These are phyloP conservation scores for Allygus modestus DNA, from an alignment of 2,888 invertebrate genomes.

Conservation along the genomic window DNA sequence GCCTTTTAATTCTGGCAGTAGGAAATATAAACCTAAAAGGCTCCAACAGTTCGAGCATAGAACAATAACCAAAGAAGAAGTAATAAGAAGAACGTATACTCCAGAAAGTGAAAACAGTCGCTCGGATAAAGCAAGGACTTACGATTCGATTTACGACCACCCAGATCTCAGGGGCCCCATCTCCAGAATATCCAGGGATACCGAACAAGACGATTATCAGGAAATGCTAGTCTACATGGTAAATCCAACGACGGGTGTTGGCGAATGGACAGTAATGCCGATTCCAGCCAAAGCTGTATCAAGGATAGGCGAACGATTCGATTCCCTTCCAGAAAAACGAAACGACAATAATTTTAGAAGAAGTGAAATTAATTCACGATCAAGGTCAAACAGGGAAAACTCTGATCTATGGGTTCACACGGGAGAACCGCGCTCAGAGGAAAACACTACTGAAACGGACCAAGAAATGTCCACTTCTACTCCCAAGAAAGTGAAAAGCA, in stretches of 20 bases:
- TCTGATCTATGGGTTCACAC: background rate
- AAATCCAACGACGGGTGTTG: slow-evolving; percentile 66
- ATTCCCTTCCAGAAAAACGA: background rate
- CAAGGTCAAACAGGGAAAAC: slow-evolving; percentile 3
- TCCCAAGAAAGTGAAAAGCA: background rate
- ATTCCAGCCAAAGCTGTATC: slow-evolving; percentile 5
- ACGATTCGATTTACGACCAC: slow-evolving; percentile 53
- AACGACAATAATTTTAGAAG: background rate
- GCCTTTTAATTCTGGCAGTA: background rate
- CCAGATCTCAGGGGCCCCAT: slow-evolving; percentile 61
- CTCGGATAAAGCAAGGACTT: slow-evolving; percentile 39
- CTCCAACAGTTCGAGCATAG: slow-evolving; percentile 64
- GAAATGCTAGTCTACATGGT: slow-evolving; percentile 67
- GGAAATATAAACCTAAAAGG: slow-evolving; percentile 57
- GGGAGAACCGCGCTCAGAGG: background rate
- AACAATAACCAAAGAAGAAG: slow-evolving; percentile 65
- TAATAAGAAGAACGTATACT: slow-evolving; percentile 60
- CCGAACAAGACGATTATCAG: slow-evolving; percentile 25
- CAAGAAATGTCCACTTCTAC: slow-evolving; percentile 1
- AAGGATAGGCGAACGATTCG: background rate
- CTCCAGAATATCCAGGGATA: slow-evolving; percentile 42
- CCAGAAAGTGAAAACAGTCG: slow-evolving; percentile 56
- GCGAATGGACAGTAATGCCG: slow-evolving; percentile 65
- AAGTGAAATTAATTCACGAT: background rate
- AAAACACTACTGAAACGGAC: background rate